Base-by-base conservation (phyloP, 1,140 invertebrate species). In the Drosophila obscura region DNA sequence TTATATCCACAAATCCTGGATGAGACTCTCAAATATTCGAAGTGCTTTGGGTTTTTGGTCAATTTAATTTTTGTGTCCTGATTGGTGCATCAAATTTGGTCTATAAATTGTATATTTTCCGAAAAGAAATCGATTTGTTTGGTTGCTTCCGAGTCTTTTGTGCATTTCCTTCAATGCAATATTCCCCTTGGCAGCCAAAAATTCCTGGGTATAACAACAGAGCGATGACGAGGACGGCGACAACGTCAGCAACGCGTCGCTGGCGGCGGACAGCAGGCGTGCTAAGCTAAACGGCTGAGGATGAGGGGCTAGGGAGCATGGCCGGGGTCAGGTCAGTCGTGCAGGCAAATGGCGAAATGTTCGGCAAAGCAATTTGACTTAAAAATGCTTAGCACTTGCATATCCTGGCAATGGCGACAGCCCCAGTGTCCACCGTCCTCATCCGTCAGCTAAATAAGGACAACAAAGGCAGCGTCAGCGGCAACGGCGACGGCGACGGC, bases 311-410 rank as follows among this genome's bases (percentile, higher is more conserved):
- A 9, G 31, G 31, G 8, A 5, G 35, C 35, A 39, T 8, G 49
- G 35, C 39, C 19, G 19, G 50, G 28, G 41, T 2, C 62, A 63
- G 73, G 66, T 73, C 73, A 81, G 73, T 78, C 71, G 65, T 74
- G 65, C 67, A 49, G 65, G 64, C 56, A 89, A 80, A 77, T 80
- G 80, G 78, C 80, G 69, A 62, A 50, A 79, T 75, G 66, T 72
- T 57, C 87, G 68, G 80, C 79, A 87, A 87, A 87, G 79, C 73
- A 87, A 90, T 90, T 90, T 90, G 72, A 82, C 85, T 90, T 90
- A 69, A 90, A 89, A 90, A 87, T 90, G 75, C 87, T 87, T 85
- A 90, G 88, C 87, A 90, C 87, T 90, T 80, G 76, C 81, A 87
- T 81, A 82, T 82, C 73, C 74, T 69, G 65, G 65, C 71, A 60